These are phyloP conservation scores for Spicauda simplicius DNA, from an alignment of 2,888 invertebrate species.

Conservation along the genomic window DNA sequence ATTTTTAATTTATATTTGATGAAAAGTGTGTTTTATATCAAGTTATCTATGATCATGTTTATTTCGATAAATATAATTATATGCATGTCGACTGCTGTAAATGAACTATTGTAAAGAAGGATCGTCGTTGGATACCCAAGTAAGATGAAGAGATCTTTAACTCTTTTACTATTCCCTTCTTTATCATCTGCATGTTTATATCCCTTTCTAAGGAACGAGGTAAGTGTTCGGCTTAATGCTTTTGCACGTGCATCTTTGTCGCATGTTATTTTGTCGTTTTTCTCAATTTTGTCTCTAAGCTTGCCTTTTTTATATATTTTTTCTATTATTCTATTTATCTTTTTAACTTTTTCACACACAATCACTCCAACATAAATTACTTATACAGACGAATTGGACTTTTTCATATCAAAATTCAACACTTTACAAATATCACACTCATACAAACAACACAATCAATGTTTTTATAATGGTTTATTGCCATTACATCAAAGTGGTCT, in stretches of 20 bases:
- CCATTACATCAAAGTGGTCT: slow-evolving; percentile 68
- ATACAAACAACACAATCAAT: slow-evolving; percentile 57
- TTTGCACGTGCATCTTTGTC: slow-evolving; percentile 71
- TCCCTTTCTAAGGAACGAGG: slow-evolving; percentile 53
- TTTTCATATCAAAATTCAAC: slow-evolving; percentile 73
- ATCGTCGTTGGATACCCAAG: slow-evolving; percentile 84
- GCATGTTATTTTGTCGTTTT: slow-evolving; percentile 65
- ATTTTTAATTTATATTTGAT: slow-evolving; percentile 64
- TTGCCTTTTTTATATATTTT: slow-evolving; percentile 70
- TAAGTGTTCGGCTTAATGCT: slow-evolving; percentile 68
- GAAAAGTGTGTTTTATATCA: slow-evolving; percentile 50
- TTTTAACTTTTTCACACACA: slow-evolving; percentile 55
- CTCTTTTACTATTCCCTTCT: slow-evolving; percentile 63
- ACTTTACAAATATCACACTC: slow-evolving; percentile 73
- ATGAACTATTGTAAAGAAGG: slow-evolving; percentile 68
- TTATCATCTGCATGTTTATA: slow-evolving; percentile 64
- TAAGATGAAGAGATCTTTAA: slow-evolving; percentile 72
- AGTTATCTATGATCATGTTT: slow-evolving; percentile 55
- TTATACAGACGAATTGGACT: slow-evolving; percentile 75
- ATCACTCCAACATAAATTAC: slow-evolving; percentile 55
- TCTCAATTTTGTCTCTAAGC: slow-evolving; percentile 59
- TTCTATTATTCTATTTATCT: slow-evolving; percentile 60
- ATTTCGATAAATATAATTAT: slow-evolving; percentile 56
- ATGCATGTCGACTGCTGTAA: slow-evolving; percentile 69
- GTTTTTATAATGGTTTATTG: slow-evolving; percentile 45